Evolutionary conservation across 2,888 invertebrate genomes (phyloP).

Genomic region (Lasioglossum lativentre): DNA sequence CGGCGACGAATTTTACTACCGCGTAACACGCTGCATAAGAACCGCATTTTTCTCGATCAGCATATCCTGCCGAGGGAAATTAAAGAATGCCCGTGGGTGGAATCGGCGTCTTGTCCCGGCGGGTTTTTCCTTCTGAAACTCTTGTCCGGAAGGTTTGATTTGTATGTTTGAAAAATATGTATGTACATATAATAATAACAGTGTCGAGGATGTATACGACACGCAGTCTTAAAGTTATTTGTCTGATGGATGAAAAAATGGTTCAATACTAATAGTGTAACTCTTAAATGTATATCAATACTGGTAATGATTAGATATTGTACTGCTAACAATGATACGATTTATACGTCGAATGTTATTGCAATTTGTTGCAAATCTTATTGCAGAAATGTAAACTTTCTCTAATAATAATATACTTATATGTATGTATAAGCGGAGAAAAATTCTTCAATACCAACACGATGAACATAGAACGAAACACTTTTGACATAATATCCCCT

Average conservation of each 20-base stretch:
- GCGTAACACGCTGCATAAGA: background rate
- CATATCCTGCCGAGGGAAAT: background rate
- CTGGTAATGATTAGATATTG: background rate
- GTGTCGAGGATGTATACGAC: background rate
- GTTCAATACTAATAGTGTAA: background rate
- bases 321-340: background rate
- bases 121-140: constrained; percentile 28
- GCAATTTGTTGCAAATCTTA: background rate
- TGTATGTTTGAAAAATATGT: background rate
- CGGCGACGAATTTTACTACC: constrained; percentile 37
- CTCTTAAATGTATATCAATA: background rate
- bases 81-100: background rate
- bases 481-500: background rate
- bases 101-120: constrained; percentile 1
- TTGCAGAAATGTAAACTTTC: background rate
- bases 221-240: background rate
- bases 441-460: background rate
- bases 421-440: background rate
- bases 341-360: background rate
- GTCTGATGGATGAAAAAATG: background rate
- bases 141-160: constrained; percentile 49
- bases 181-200: no score
- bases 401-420: background rate
- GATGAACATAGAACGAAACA: background rate
- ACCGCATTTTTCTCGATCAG: constrained; percentile 13